Conservation (phyloP, 2,113 vertebrate species). For the Tretioscincus oriximinensis region DNA sequence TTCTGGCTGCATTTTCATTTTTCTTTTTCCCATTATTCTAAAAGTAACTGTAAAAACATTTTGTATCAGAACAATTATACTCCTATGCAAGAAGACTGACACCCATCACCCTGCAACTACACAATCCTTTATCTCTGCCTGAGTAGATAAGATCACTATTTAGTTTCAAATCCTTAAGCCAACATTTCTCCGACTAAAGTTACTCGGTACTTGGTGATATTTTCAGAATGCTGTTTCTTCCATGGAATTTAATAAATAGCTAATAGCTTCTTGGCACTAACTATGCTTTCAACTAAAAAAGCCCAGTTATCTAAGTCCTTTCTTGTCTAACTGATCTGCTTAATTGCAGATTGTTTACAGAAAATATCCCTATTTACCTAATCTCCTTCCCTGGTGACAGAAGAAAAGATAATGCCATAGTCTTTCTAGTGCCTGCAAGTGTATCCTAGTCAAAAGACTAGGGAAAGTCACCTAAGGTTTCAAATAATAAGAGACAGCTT, state of each 20-base stretch:
- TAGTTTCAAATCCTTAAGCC: neutral
- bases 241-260: neutral
- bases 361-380: constrained; percentile 3
- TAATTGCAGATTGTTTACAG: neutral
- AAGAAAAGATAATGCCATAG: neutral
- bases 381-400: neutral
- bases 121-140: constrained; percentile 2
- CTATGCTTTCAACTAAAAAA: neutral
- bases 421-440: neutral
- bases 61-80: constrained; percentile 4
- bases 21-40: neutral
- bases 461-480: neutral
- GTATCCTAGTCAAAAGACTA: neutral
- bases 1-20: neutral
- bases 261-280: neutral
- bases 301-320: neutral
- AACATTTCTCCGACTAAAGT: neutral
- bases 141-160: neutral
- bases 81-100: neutral
- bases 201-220: neutral
- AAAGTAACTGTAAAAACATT: neutral
- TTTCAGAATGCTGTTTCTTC: neutral
- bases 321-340: neutral
- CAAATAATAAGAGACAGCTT: neutral
- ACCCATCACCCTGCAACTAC: neutral